Evolutionary conservation across 1,140 invertebrate genomes (phyloP).

Genomic region (Bombus superbus): DNA sequence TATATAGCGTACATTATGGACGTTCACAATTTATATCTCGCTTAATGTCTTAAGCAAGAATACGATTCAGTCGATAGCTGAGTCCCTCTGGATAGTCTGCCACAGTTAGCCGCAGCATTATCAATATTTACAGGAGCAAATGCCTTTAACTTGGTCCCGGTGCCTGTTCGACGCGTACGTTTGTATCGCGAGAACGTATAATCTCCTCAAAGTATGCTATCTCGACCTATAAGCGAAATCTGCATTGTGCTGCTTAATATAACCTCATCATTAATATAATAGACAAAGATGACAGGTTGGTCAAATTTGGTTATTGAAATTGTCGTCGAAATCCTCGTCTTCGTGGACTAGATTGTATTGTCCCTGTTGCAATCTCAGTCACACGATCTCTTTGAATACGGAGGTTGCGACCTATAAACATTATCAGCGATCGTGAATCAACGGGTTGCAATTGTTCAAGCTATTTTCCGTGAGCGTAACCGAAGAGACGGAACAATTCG

Average conservation of each 20-base stretch:
- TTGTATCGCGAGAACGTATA: slow-evolving; percentile 7
- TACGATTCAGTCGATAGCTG: background rate
- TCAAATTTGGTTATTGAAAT: slow-evolving; percentile 32
- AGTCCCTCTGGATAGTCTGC: background rate
- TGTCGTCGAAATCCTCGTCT: background rate
- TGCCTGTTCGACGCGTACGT: background rate
- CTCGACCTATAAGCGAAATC: background rate
- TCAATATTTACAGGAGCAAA: slow-evolving; percentile 25
- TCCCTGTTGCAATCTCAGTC: background rate
- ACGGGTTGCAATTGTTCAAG: too few species aligned
- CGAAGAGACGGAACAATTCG: too few species aligned
- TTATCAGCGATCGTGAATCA: background rate
- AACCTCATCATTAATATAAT: slow-evolving; percentile 13
- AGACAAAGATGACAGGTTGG: background rate
- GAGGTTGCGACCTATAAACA: background rate
- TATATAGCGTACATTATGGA: background rate
- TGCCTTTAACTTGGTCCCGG: slow-evolving; percentile 3
- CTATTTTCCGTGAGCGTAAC: too few species aligned
- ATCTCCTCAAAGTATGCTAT: background rate
- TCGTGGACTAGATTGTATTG: background rate
- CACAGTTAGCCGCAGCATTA: background rate
- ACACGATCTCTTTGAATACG: background rate
- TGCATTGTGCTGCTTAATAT: background rate
- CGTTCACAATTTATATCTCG: background rate
- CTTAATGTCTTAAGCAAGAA: slow-evolving; percentile 1